Evolutionary conservation across 2,888 invertebrate species (phyloP).

Genomic region (Uloborus plumipes): DNA sequence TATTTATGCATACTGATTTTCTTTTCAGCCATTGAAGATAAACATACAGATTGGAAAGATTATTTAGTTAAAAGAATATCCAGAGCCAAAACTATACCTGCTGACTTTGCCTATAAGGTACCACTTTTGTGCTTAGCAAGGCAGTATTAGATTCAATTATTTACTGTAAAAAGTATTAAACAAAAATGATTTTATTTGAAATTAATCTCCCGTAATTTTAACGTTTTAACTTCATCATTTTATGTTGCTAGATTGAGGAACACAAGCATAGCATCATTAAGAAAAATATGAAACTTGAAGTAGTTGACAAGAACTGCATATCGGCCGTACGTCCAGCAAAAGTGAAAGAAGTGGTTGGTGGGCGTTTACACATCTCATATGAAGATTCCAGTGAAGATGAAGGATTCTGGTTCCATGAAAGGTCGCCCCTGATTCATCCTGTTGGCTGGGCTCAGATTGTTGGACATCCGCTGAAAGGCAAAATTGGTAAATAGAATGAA

Average conservation of each 20-base stretch:
- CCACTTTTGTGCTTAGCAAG: too few species aligned
- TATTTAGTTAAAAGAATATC: constrained; percentile 91
- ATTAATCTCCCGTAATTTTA: too few species aligned
- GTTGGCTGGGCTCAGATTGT: constrained; percentile 95
- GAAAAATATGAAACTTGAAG: constrained; percentile 84
- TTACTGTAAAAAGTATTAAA: too few species aligned
- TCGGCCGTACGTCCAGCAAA: constrained; percentile 90
- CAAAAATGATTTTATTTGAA: too few species aligned
- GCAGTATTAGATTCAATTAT: too few species aligned
- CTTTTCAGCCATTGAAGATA: constrained; percentile 83
- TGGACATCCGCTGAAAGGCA: constrained; percentile 90
- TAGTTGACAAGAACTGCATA: constrained; percentile 95
- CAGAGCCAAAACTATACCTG: constrained; percentile 94
- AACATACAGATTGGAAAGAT: constrained; percentile 96
- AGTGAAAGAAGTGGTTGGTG: constrained; percentile 91
- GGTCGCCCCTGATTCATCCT: constrained; percentile 93
- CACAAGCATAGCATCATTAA: constrained; percentile 72
- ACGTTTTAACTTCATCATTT: background rate
- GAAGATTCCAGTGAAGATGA: constrained; percentile 79
- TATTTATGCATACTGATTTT: too few species aligned
- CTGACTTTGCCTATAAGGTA: constrained; percentile 92
- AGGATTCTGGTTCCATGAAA: constrained; percentile 97
- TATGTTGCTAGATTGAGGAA: constrained; percentile 69
- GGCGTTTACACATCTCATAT: constrained; percentile 90
- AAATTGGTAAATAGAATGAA: constrained; percentile 74